Evolutionary conservation across 2,797 vertebrate genomes (phyloP).

Genomic region (Squalus acanthias): DNA sequence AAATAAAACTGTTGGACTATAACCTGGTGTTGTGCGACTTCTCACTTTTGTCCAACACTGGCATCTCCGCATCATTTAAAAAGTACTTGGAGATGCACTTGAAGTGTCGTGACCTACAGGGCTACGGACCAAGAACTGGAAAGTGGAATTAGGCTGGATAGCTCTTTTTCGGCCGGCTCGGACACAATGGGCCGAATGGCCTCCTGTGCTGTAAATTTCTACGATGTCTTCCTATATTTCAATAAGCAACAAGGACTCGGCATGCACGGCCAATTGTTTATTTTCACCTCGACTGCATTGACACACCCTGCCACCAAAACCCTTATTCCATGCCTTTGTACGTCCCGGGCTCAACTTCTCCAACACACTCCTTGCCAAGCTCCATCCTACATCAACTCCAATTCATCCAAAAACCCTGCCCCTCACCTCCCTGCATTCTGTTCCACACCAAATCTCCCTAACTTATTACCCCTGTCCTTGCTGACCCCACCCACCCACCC

Average conservation of each 20-base stretch:
- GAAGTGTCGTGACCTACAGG: no score
- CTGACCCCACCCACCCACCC: not conserved
- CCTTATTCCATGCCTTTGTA: not conserved
- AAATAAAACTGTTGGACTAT: no score
- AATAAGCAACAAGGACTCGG: not conserved
- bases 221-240: not conserved
- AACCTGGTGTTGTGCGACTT: no score
- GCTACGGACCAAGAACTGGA: no score
- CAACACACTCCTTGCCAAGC: not conserved
- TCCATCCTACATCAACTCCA: not conserved
- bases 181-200: no score
- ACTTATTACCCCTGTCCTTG: not conserved
- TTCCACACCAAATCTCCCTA: not conserved
- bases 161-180: no score
- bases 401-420: not conserved
- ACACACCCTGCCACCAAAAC: not conserved
- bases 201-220: no score
- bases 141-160: no score
- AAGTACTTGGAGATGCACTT: no score
- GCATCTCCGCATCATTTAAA: no score
- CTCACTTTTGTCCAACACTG: no score
- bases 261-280: not conserved
- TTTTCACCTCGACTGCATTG: not conserved
- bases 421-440: not conserved
- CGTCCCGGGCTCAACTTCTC: not conserved